Conservation (phyloP, 2,797 vertebrate species). For the Paedocypris micromegethes region DNA sequence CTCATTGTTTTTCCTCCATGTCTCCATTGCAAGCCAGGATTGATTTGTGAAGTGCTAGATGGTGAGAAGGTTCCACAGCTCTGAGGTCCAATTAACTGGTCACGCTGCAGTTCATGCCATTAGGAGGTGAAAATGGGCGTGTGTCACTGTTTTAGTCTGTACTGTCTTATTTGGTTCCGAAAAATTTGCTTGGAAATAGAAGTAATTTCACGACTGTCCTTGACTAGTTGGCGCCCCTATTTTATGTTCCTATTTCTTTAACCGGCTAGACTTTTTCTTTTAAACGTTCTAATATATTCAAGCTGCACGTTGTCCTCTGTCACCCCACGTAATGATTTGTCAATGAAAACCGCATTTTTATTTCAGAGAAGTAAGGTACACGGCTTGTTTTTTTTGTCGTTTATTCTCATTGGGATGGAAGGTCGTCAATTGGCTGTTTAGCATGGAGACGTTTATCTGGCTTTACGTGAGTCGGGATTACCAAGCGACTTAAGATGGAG, state of each 20-base stretch:
- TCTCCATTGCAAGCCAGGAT: slow-evolving; percentile 37
- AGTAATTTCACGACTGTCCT: slow-evolving; percentile 22
- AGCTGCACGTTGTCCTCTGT: slow-evolving; percentile 19
- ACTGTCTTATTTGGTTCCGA: slow-evolving; percentile 37
- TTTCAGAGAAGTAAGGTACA: slow-evolving; percentile 26
- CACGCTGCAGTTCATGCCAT: slow-evolving; percentile 50
- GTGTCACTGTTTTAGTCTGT: slow-evolving; percentile 44
- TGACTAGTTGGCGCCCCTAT: slow-evolving; percentile 1
- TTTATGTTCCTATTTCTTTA: slow-evolving; percentile 18
- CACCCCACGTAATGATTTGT: slow-evolving; percentile 34
- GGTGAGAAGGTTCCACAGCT: slow-evolving; percentile 36
- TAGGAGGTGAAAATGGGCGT: slow-evolving; percentile 51
- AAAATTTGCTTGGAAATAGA: slow-evolving; percentile 17
- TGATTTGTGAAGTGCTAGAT: slow-evolving; percentile 51
- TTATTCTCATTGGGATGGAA: slow-evolving; percentile 38
- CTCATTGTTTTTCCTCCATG: slow-evolving; percentile 43
- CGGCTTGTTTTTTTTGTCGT: slow-evolving; percentile 53
- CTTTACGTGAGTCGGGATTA: slow-evolving; percentile 48
- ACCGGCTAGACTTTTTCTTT: not conserved
- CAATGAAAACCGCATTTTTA: slow-evolving; percentile 16
- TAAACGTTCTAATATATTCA: slow-evolving; percentile 23
- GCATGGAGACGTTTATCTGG: slow-evolving; percentile 39
- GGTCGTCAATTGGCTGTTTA: slow-evolving; percentile 39
- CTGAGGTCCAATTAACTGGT: slow-evolving; percentile 48
- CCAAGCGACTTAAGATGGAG: slow-evolving; percentile 37